Conservation (phyloP, 2,888 invertebrate species). For the Cerceris rybyensis region DNA sequence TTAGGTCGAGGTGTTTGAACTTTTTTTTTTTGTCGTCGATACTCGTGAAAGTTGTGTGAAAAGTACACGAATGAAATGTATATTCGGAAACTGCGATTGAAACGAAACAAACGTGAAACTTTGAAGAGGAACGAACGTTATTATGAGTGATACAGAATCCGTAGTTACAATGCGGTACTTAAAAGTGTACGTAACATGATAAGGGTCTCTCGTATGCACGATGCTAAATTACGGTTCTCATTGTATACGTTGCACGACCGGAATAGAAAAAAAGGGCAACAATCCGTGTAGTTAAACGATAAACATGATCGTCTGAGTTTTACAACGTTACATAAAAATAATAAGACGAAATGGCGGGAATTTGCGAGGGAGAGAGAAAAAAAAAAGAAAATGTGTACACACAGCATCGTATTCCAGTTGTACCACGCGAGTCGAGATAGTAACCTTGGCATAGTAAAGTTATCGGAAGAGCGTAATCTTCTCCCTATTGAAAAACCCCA, state of each 20-base stretch:
- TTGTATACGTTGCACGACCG: conserved; percentile 51
- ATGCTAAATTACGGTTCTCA: conserved; percentile 53
- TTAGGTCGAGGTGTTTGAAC: too few species aligned
- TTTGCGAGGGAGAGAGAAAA: conserved; percentile 23
- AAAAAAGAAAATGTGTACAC: neutral
- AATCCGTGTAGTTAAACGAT: conserved; percentile 54
- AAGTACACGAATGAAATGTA: too few species aligned
- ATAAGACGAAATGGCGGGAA: conserved; percentile 36
- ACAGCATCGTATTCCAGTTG: conserved; percentile 24
- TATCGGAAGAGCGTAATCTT: conserved; percentile 57
- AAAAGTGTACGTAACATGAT: conserved; percentile 52
- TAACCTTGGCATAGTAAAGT: conserved; percentile 64
- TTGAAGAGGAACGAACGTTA: neutral
- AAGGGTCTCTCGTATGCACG: conserved; percentile 53
- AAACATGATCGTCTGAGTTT: conserved; percentile 30
- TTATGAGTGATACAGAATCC: conserved; percentile 19
- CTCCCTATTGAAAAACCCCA: conserved; percentile 44
- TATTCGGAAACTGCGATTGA: neutral
- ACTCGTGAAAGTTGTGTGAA: too few species aligned
- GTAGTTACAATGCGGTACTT: conserved; percentile 32
- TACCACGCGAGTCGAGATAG: conserved; percentile 45
- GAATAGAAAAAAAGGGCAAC: conserved; percentile 44
- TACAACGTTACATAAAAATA: conserved; percentile 34
- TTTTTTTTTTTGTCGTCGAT: too few species aligned
- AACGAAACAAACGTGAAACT: neutral